Conservation (phyloP, 2,113 vertebrate genomes). For the Nycticorax nycticorax region DNA sequence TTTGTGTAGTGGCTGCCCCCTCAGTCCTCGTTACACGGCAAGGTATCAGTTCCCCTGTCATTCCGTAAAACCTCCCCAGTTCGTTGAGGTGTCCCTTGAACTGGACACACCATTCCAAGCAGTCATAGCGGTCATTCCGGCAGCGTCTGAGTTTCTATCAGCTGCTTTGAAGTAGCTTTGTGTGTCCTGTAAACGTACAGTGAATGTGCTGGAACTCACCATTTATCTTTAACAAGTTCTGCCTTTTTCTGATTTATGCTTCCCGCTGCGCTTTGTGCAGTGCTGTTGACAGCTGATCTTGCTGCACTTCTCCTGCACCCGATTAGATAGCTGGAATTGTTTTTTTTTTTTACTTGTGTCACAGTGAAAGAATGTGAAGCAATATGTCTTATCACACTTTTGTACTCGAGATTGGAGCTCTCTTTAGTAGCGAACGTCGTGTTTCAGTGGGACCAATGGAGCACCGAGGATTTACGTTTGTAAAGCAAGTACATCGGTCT, state of each 20-base stretch:
- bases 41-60: neutral
- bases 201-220: neutral
- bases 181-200: neutral
- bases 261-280: neutral
- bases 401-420: neutral
- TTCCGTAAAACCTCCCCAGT: neutral
- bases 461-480: neutral
- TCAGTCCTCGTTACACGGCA: accelerated
- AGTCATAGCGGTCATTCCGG: neutral
- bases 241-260: neutral
- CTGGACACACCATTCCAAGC: neutral
- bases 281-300: neutral
- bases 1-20: neutral
- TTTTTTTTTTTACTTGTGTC: neutral
- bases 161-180: neutral
- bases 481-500: neutral
- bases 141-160: neutral
- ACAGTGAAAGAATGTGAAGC: neutral
- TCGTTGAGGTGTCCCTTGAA: neutral
- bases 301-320: neutral
- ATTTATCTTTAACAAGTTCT: neutral
- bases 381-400: neutral
- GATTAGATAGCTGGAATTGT: neutral
- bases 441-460: neutral
- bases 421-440: neutral